phyloP scores from a whole-genome alignment of 2,888 invertebrate species.

The Gymnosoma rotundatum region DNA sequence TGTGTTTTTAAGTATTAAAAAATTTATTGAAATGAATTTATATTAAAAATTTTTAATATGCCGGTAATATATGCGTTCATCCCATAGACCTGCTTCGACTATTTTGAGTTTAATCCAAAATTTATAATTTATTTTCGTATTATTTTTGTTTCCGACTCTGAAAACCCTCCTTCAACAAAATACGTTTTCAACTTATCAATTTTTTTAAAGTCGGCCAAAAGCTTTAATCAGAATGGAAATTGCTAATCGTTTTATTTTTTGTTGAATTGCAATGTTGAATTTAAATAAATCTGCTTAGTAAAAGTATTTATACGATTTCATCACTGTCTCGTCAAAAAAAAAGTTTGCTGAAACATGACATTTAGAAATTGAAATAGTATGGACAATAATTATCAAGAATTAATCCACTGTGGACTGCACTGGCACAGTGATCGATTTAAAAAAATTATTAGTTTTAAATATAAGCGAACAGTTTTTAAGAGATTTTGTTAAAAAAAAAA shows the following conservation, averaged over 20 bases:
- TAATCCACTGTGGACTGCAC: constrained; percentile 26
- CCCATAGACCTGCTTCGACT: no score
- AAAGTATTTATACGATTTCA: constrained; percentile 55
- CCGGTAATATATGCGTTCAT: background rate
- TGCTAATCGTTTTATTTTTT: constrained; percentile 22
- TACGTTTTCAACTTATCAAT: constrained; percentile 23
- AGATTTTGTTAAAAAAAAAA: no score
- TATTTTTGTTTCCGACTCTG: background rate
- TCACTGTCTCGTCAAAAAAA: constrained; percentile 51
- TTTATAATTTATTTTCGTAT: background rate
- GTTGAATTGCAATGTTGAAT: background rate
- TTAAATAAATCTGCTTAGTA: constrained; percentile 38
- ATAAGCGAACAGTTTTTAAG: no score
- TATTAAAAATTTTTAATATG: background rate
- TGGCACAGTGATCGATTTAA: no score
- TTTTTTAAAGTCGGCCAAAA: no score
- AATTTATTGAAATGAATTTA: no score
- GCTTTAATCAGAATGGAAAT: constrained; percentile 35
- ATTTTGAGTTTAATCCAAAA: no score
- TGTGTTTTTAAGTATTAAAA: background rate
- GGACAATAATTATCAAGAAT: constrained; percentile 18
- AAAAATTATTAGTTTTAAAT: no score
- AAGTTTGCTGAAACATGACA: constrained; percentile 32
- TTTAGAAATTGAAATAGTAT: no score
- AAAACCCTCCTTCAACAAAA: background rate